A percentile compares a stretch with the other conserved stretches of the same genome.
These are phyloP conservation scores for Mayetiola destructor DNA, from an alignment of 2,888 invertebrate genomes.

Conservation along the genomic window DNA sequence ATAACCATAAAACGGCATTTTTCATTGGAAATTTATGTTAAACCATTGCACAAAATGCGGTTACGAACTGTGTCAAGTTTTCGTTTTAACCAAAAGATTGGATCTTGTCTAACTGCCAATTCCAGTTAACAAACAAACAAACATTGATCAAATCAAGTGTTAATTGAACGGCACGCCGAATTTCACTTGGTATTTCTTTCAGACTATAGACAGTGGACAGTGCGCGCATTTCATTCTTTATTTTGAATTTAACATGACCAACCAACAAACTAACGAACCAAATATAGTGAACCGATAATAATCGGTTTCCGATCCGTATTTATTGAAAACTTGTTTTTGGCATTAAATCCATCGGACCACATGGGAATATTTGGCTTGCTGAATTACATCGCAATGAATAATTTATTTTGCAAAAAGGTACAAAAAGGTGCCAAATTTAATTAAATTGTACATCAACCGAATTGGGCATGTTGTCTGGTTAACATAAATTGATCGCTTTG, in stretches of 20 bases:
- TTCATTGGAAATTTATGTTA: conserved; percentile 12
- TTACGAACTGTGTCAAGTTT: background rate
- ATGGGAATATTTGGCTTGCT: no score
- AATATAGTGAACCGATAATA: background rate
- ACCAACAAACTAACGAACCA: background rate
- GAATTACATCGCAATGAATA: no score
- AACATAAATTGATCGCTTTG: no score
- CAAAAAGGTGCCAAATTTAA: conserved; percentile 7
- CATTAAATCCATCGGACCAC: background rate
- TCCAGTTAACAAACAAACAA: background rate
- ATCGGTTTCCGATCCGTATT: background rate
- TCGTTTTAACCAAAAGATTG: background rate
- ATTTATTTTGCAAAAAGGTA: no score
- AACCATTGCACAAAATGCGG: background rate
- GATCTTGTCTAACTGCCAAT: background rate
- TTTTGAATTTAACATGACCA: no score
- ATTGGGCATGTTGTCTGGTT: background rate
- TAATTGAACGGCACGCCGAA: background rate
- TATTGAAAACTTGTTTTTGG: background rate
- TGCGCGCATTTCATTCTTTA: no score
- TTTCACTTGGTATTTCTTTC: background rate
- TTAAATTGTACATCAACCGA: conserved; percentile 1
- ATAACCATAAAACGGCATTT: conserved; percentile 7
- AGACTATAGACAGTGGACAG: no score
- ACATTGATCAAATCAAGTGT: background rate